Conservation (phyloP, 2,113 vertebrate genomes). For the Hemiscyllium ocellatum region DNA sequence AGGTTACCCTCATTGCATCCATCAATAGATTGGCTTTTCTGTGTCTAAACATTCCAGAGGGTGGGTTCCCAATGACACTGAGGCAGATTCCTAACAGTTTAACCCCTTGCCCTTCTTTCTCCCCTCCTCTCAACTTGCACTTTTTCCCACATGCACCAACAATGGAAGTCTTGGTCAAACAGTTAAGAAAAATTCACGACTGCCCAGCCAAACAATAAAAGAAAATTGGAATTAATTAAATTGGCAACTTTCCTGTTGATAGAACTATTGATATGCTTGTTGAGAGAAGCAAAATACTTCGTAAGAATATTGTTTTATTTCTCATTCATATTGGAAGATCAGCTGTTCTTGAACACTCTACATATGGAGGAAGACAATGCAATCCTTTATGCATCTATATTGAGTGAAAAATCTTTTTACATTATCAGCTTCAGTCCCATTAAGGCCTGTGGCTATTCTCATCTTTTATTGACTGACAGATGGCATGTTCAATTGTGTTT, state of each 20-base stretch:
- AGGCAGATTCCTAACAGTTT: background rate
- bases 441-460: background rate
- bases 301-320: constrained; percentile 1
- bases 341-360: constrained; percentile 6
- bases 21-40: background rate
- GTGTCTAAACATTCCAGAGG: background rate
- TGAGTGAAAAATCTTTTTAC: background rate
- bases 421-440: background rate
- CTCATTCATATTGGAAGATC: background rate
- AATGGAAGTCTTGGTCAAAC: background rate
- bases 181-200: background rate
- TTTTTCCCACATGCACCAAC: no score
- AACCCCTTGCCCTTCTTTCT: background rate
- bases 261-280: background rate
- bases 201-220: background rate
- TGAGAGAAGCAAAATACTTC: background rate
- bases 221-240: background rate
- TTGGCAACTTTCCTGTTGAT: background rate
- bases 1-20: background rate
- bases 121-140: background rate
- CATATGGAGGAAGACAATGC: background rate
- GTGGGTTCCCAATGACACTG: background rate
- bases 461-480: constrained; percentile 6
- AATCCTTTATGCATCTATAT: background rate
- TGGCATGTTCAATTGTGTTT: constrained; percentile 26